Conservation (phyloP, 2,888 invertebrate genomes). For the Scaptomyza reducta region DNA sequence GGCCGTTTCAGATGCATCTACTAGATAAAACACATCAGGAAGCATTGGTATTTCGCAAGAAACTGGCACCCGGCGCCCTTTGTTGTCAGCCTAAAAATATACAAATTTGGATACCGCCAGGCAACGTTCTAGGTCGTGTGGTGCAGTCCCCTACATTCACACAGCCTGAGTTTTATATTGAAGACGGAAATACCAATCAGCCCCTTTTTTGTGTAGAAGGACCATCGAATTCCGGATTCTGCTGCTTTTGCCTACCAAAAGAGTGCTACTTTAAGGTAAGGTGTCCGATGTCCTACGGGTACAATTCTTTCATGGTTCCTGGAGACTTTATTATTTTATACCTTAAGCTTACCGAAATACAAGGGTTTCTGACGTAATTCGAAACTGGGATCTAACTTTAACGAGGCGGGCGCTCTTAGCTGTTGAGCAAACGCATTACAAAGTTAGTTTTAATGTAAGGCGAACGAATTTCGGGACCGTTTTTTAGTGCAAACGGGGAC, state of each 20-base stretch:
- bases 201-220: constrained; percentile 89
- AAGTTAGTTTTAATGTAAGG: too few species aligned
- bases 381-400: too few species aligned
- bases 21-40: constrained; percentile 93
- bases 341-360: too few species aligned
- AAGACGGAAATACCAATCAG: constrained; percentile 87
- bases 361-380: too few species aligned
- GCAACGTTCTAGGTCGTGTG: constrained; percentile 89
- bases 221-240: constrained; percentile 86
- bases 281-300: not conserved
- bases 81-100: constrained; percentile 88
- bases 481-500: too few species aligned
- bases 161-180: constrained; percentile 88
- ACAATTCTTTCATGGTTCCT: too few species aligned
- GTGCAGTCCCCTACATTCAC: constrained; percentile 89
- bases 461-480: too few species aligned
- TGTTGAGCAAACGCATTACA: too few species aligned
- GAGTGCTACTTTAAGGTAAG: constrained; percentile 80
- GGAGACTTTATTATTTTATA: too few species aligned
- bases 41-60: constrained; percentile 89
- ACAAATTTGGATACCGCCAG: constrained; percentile 90
- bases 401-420: too few species aligned
- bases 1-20: constrained; percentile 91
- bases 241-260: constrained; percentile 85
- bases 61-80: constrained; percentile 89